Evolutionary conservation across 2,797 vertebrate species (phyloP).

Genomic region (Brachyalestes nurse): DNA sequence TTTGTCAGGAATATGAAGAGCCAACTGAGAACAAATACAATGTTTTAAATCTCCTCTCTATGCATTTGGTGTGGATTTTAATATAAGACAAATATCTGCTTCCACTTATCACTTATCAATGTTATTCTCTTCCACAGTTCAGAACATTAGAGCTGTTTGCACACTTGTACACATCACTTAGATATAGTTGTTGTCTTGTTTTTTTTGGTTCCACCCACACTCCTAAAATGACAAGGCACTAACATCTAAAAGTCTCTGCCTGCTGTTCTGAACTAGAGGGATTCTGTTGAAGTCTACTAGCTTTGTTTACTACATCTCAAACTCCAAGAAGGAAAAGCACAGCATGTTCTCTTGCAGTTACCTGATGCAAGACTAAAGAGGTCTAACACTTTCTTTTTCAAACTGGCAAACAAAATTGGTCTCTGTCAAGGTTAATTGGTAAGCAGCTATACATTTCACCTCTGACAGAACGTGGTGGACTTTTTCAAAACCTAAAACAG

Average conservation of each 20-base stretch:
- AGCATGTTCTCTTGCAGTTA: background rate
- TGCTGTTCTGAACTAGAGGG: background rate
- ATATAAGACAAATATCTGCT: background rate
- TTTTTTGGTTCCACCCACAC: background rate
- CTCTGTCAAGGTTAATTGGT: background rate
- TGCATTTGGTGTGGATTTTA: background rate
- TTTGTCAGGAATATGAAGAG: background rate
- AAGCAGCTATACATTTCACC: background rate
- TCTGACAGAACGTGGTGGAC: background rate
- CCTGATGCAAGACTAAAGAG: too few species aligned
- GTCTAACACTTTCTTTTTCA: too few species aligned
- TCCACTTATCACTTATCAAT: background rate
- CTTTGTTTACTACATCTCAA: slow-evolving; percentile 22
- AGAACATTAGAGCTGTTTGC: background rate
- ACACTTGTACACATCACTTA: background rate
- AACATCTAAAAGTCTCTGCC: background rate
- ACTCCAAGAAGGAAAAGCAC: slow-evolving; percentile 2
- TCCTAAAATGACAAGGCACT: background rate
- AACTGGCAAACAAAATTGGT: too few species aligned
- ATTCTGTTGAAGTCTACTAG: background rate
- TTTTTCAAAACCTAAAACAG: background rate
- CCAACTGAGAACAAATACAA: background rate
- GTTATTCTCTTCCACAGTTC: background rate
- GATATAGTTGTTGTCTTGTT: background rate
- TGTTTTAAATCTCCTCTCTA: background rate